These are phyloP conservation scores for Motacilla tschutschensis DNA, from an alignment of 2,113 vertebrate species.

Conservation along the genomic window DNA sequence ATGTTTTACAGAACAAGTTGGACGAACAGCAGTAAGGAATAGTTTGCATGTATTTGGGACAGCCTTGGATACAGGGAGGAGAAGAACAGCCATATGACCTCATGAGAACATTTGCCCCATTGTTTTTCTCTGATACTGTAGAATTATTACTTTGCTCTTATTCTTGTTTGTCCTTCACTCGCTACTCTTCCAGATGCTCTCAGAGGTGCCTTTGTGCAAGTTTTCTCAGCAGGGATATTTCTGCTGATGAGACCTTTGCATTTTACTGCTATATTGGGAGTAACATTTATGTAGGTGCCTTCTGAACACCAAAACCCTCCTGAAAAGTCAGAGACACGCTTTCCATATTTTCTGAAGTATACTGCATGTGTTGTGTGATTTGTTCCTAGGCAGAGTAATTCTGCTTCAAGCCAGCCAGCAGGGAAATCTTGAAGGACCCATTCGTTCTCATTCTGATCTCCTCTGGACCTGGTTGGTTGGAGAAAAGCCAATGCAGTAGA, in stretches of 20 bases:
- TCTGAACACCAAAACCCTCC: background rate
- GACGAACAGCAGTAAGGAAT: background rate
- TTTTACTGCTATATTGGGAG: background rate
- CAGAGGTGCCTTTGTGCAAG: background rate
- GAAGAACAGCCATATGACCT: background rate
- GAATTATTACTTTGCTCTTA: background rate
- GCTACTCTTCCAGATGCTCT: background rate
- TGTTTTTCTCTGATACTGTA: background rate
- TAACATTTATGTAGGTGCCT: background rate
- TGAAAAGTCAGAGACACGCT: background rate
- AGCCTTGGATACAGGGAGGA: background rate
- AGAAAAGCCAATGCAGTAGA: background rate
- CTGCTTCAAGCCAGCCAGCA: background rate
- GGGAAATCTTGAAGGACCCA: background rate
- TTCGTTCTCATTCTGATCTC: background rate
- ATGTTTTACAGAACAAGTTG: background rate
- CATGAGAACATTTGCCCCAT: accelerated
- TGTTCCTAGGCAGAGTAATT: background rate
- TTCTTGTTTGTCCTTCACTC: background rate
- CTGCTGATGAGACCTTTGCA: background rate
- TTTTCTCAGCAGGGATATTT: background rate
- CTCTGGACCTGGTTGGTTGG: background rate
- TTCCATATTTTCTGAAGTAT: background rate
- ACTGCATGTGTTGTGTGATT: background rate
- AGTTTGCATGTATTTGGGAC: background rate